These are phyloP conservation scores for Urocyon cinereoargenteus DNA, from an alignment of 2,797 vertebrate genomes.

Conservation along the genomic window DNA sequence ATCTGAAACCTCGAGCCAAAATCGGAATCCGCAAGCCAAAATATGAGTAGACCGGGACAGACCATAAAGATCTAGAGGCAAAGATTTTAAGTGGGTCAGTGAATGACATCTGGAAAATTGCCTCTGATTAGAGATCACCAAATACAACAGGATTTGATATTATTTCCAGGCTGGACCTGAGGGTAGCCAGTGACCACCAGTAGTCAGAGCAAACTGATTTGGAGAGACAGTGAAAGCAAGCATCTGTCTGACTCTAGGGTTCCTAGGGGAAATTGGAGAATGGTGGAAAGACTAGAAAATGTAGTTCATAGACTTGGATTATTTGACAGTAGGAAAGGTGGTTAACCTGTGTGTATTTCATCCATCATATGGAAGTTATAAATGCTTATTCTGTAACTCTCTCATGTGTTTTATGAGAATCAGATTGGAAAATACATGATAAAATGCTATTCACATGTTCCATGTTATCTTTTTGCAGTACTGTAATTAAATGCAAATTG, in stretches of 20 bases:
- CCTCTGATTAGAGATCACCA: background rate
- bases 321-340: background rate
- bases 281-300: background rate
- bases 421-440: background rate
- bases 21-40: background rate
- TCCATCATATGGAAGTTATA: background rate
- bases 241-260: background rate
- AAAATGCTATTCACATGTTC: background rate
- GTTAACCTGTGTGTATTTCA: background rate
- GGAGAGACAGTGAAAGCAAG: background rate
- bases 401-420: background rate
- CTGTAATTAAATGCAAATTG: background rate
- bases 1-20: background rate
- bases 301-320: background rate
- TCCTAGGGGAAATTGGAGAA: background rate
- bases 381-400: background rate
- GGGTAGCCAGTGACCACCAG: background rate
- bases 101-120: background rate
- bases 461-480: background rate
- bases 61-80: background rate
- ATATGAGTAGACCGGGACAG: background rate
- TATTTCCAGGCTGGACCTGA: background rate
- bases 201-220: background rate
- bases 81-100: background rate
- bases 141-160: background rate